Base-by-base conservation (phyloP, 2,888 invertebrate species). In the Agelastica alni region DNA sequence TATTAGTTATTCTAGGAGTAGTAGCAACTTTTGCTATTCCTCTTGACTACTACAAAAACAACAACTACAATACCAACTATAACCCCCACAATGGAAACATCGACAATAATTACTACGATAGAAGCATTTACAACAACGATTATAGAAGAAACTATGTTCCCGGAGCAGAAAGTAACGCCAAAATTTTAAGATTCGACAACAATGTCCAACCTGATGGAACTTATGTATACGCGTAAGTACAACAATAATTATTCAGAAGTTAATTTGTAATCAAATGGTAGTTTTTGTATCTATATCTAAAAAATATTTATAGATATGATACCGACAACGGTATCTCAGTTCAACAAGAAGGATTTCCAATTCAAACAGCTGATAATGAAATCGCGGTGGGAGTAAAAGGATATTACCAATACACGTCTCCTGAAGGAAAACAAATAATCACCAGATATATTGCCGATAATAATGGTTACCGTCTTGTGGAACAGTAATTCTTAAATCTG, bases 321-420 rank as follows among this genome's bases (percentile, higher is more conserved):
- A 83, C 82, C 41, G 80, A 80, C 70, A 85, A 85, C 67, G 85
- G 85, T 2, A 85, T 85, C 62, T 74, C 79, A 3, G 82, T 79
- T n/a, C 78, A 82, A 54, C 83, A 80, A 58, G 77, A 81, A 60
- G 85, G 85, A 32, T 81, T 76, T 22, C 73, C 77, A 10, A 75
- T 75, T 20, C 74, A 7, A 41, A 20, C 41, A 14, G 51, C 37
- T 9, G 44, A 48, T 7, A 51, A 75, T 54, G 73, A 72, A 18
- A 75, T 14, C 9, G 30, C 75, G 5, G 69, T 70, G 4, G 43
- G 31, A 17, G 43, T 13, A 14, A 12, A 14, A 4, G 84, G 84
- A 20, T 69, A 75, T 3, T 83, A 75, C 58, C 39, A 43, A 0
- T 71, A 63, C 58, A 65, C 61, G 7, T 64, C 70, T 13, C 69